A percentile compares a stretch with the other conserved stretches of the same genome.
Conservation (phyloP, 2,888 invertebrate species). For the Holacanthella duospinosa region DNA sequence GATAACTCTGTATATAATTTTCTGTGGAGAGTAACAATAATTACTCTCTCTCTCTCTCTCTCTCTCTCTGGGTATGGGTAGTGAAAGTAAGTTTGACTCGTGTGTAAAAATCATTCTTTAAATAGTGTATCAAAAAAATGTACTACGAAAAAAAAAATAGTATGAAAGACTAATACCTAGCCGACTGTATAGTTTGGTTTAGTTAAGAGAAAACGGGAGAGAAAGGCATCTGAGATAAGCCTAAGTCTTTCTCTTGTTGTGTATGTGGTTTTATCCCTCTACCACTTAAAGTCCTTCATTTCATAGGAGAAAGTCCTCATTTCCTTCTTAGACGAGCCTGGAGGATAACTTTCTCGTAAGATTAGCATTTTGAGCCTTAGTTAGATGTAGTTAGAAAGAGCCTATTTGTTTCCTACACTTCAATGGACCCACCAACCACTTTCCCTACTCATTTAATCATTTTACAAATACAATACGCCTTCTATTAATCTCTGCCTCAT, state of each 20-base stretch:
- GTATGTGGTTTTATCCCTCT: neutral
- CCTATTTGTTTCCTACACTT: slow-evolving; percentile 25
- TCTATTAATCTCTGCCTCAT: slow-evolving; percentile 37
- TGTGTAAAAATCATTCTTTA: too few species aligned
- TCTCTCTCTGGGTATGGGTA: too few species aligned
- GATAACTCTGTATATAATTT: too few species aligned
- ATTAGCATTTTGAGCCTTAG: neutral
- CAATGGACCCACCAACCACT: slow-evolving; percentile 30
- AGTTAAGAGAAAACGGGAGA: neutral
- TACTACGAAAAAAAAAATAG: too few species aligned
- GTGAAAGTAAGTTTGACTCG: too few species aligned
- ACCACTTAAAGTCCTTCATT: neutral
- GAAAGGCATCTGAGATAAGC: neutral
- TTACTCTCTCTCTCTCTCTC: too few species aligned
- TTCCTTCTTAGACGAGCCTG: too few species aligned
- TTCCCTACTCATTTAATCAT: slow-evolving; percentile 35
- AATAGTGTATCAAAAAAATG: too few species aligned
- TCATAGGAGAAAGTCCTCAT: neutral
- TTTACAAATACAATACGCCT: slow-evolving; percentile 34
- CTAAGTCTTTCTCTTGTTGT: too few species aligned
- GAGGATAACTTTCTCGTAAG: neutral
- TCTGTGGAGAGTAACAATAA: too few species aligned
- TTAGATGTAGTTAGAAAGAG: neutral
- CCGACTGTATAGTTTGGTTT: too few species aligned
- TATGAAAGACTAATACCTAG: too few species aligned